Evolutionary conservation across 1,140 invertebrate species (phyloP), one percentile per base, ranked within the genome.

Genomic region (Pseudobourletiella spinata): DNA sequence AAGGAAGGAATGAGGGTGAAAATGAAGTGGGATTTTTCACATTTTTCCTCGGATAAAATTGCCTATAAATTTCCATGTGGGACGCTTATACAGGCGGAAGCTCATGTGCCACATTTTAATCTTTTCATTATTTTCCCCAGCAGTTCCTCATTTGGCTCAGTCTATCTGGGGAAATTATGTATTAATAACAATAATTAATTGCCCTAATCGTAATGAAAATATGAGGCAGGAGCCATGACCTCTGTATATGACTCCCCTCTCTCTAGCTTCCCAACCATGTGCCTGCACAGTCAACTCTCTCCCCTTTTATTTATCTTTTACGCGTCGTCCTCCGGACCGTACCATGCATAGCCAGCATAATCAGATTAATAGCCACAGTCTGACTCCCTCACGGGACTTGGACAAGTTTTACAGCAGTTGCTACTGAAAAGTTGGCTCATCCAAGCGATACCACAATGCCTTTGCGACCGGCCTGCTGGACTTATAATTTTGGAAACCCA

Each of bases 131-230:
- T 51, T 26, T 4, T 26, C n/a, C 32, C 32, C n/a, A 39, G 8
- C n/a, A 39, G n/a, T n/a, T 46, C 43, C 43, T 22, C 43, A 11
- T 39, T 39, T 39, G 35, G 35, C n/a, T n/a, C 8, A 39, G 32
- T n/a, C 32, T 48, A 51, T 26, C 48, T 51, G 25, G 48, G 48
- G 48, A 51, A 51, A 51, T 51, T 51, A 51, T 14, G 6, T n/a
- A 51, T 51, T 51, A 51, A 51, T 51, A 51, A 51, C 24, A 15
- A 51, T 51, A 51, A 51, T 51, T 51, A 51, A 51, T 51, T 51
- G 48, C 25, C 24, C n/a, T 51, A 51, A 51, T 51, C 48, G 28
- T 51, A 51, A 20, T 6, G 8, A 46, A 8, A 46, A 14, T 20
- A 46, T 39, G n/a, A n/a, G n/a, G n/a, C n/a, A n/a, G n/a, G n/a